Evolutionary conservation across 2,113 vertebrate species (phyloP).

Genomic region (Mastomys coucha): DNA sequence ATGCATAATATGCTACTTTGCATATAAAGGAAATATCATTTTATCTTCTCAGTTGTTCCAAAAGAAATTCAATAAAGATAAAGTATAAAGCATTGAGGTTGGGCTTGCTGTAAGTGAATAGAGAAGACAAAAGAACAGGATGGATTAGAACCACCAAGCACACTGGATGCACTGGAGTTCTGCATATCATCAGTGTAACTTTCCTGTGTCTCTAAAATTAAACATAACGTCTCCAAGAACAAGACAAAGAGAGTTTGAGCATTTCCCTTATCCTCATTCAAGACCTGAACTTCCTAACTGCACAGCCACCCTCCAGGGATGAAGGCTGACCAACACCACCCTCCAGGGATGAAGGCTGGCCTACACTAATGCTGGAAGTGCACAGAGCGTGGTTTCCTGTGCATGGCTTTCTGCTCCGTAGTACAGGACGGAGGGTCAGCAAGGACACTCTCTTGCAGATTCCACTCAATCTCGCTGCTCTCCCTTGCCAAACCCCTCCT

Average conservation of each 20-base stretch:
- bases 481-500: not conserved
- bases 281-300: not conserved
- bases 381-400: not conserved
- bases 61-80: not conserved
- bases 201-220: conserved; percentile 33
- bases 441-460: not conserved
- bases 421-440: not conserved
- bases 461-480: not conserved
- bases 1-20: not conserved
- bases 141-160: not conserved
- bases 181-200: not conserved
- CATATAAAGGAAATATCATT: not conserved
- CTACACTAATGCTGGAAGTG: too few relatives aligned
- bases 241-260: conserved; percentile 20
- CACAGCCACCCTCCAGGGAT: too few relatives aligned
- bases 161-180: not conserved
- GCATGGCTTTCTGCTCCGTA: not conserved
- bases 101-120: not conserved
- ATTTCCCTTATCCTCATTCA: not conserved
- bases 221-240: not conserved
- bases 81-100: not conserved
- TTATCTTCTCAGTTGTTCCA: not conserved
- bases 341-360: too few relatives aligned
- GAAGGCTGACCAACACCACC: not conserved
- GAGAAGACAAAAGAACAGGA: not conserved